Conservation (phyloP, 1,140 invertebrate species). For the Chionoecetes opilio region DNA sequence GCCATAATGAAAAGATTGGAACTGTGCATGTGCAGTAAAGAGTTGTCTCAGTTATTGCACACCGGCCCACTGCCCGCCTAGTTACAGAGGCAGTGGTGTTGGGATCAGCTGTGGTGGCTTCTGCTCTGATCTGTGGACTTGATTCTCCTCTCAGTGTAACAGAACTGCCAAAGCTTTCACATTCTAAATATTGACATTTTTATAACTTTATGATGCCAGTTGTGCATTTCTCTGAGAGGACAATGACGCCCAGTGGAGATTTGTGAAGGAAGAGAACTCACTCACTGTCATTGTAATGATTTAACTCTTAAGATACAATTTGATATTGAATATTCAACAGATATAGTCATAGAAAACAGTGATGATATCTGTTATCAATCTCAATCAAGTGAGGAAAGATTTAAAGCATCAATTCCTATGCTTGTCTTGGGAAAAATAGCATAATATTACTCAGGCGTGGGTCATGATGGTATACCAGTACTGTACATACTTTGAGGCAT, state of each 20-base stretch:
- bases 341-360: background rate
- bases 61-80: background rate
- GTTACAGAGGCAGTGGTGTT: background rate
- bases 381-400: background rate
- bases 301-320: background rate
- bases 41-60: background rate
- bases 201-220: constrained; percentile 42
- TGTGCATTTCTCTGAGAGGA: constrained; percentile 61
- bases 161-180: constrained; percentile 73
- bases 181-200: constrained; percentile 58
- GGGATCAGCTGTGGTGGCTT: constrained; percentile 40
- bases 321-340: background rate
- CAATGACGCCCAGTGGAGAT: constrained; percentile 23
- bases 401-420: background rate
- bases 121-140: constrained; percentile 53
- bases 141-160: constrained; percentile 69
- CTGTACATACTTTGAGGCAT: background rate
- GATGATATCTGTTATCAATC: background rate
- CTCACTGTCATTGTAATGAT: background rate
- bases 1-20: background rate
- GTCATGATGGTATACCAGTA: background rate
- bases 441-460: background rate
- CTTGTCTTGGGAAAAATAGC: background rate
- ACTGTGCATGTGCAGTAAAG: background rate
- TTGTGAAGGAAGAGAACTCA: background rate